Conservation (phyloP, 2,797 vertebrate genomes). For the Taeniopygia guttata region DNA sequence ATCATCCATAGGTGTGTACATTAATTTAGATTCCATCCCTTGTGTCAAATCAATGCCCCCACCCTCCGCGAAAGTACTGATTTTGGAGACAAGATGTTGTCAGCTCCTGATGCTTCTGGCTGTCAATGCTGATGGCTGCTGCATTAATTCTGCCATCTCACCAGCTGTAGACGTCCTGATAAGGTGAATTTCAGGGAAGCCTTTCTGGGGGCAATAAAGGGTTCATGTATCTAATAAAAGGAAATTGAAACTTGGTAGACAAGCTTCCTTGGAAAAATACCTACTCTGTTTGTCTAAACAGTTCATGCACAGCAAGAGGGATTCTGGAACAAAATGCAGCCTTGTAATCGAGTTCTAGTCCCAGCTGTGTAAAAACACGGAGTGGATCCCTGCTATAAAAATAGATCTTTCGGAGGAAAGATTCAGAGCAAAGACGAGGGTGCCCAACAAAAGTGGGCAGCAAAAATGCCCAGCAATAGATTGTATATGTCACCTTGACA, state of each 20-base stretch:
- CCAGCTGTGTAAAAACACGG: not conserved
- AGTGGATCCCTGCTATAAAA: not conserved
- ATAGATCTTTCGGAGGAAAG: not conserved
- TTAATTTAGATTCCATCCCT: not conserved
- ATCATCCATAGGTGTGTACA: not conserved
- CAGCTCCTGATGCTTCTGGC: not conserved
- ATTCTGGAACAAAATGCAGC: slow-evolving; percentile 23
- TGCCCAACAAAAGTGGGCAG: not conserved
- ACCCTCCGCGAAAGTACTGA: fast-evolving
- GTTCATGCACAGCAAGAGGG: slow-evolving; percentile 28
- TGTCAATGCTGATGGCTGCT: not conserved
- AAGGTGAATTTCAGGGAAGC: not conserved
- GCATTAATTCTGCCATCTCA: not conserved
- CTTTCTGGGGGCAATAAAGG: not conserved
- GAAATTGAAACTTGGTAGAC: slow-evolving; percentile 18
- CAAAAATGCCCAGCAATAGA: not conserved
- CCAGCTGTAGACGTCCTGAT: not conserved
- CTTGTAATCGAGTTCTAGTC: not conserved
- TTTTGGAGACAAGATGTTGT: not conserved
- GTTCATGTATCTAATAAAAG: not conserved
- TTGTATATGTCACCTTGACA: not conserved
- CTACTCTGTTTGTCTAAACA: slow-evolving; percentile 21
- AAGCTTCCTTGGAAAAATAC: slow-evolving; percentile 28
- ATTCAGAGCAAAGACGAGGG: not conserved
- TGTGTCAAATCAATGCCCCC: not conserved